phyloP scores from a whole-genome alignment of 2,888 invertebrate genomes.

The Drosophila antonietae region DNA sequence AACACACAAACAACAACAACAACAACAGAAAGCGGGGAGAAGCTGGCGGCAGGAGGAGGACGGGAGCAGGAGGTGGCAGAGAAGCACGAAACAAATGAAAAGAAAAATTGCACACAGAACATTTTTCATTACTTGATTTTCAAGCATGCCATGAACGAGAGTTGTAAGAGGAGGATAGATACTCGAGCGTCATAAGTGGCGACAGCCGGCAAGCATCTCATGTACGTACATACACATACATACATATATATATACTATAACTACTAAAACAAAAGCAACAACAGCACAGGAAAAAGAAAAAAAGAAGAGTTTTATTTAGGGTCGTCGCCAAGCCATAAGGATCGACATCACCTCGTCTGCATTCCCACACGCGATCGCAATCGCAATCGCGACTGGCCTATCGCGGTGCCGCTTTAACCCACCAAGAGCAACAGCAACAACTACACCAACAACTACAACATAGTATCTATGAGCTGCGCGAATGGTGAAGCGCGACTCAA shows the following conservation, averaged over 20 bases:
- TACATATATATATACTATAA: conserved; percentile 35
- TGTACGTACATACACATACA: conserved; percentile 48
- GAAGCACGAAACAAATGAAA: conserved; percentile 64
- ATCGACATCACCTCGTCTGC: conserved; percentile 68
- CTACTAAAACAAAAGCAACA: conserved; percentile 16
- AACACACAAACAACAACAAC: conserved; percentile 64
- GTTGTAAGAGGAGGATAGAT: conserved; percentile 32
- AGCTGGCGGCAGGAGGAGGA: background rate
- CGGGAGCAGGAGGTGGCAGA: background rate
- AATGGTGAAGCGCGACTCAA: conserved; percentile 81
- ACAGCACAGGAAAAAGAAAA: conserved; percentile 1
- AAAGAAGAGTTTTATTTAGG: conserved; percentile 62
- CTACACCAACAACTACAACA: conserved; percentile 14
- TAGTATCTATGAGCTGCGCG: conserved; percentile 72
- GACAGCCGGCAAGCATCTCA: conserved; percentile 82
- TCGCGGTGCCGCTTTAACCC: conserved; percentile 20
- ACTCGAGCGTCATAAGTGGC: conserved; percentile 70
- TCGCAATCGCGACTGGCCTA: conserved; percentile 46
- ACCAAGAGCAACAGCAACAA: conserved; percentile 1
- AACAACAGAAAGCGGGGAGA: conserved; percentile 12
- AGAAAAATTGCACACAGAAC: conserved; percentile 77
- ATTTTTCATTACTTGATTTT: conserved; percentile 80
- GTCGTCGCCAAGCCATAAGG: conserved; percentile 69
- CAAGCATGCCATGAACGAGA: conserved; percentile 57
- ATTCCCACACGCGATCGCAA: conserved; percentile 81